phyloP scores from a whole-genome alignment of 2,797 vertebrate genomes.

The Nannoperca obscura region DNA sequence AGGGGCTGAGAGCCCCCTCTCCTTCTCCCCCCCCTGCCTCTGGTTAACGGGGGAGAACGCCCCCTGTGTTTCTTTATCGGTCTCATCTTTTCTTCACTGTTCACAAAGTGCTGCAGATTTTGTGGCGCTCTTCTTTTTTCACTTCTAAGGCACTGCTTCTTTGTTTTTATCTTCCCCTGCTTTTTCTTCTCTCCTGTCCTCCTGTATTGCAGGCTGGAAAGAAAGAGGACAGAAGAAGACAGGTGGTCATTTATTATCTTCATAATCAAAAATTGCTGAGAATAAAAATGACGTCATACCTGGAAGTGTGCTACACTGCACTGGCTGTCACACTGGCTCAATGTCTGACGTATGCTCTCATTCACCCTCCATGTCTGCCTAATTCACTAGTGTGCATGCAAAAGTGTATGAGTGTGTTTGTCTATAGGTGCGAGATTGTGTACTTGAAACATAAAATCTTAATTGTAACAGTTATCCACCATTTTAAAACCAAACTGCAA shows the following conservation, averaged over 20 bases:
- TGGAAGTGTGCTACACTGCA: slow-evolving; percentile 59
- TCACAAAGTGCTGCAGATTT: slow-evolving; percentile 70
- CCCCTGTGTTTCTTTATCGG: slow-evolving; percentile 88
- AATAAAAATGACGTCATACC: slow-evolving; percentile 67
- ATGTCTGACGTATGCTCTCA: slow-evolving; percentile 46
- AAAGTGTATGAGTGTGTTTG: slow-evolving; percentile 11
- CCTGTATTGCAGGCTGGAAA: slow-evolving; percentile 61
- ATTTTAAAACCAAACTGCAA: slow-evolving; percentile 23
- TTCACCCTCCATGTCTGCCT: slow-evolving; percentile 34
- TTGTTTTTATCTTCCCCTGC: slow-evolving; percentile 39
- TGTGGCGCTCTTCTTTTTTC: slow-evolving; percentile 46
- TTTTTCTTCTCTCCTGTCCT: slow-evolving; percentile 42
- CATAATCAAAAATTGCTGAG: slow-evolving; percentile 61
- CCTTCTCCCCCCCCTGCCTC: slow-evolving; percentile 87
- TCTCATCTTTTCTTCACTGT: slow-evolving; percentile 85
- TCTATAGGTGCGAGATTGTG: slow-evolving; percentile 5
- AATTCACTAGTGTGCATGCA: slow-evolving; percentile 34
- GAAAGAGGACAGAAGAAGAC: slow-evolving; percentile 63
- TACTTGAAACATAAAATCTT: slow-evolving; percentile 20
- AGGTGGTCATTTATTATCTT: slow-evolving; percentile 73
- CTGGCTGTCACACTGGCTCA: slow-evolving; percentile 46
- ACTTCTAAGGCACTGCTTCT: slow-evolving; percentile 76
- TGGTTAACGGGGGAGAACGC: slow-evolving; percentile 84
- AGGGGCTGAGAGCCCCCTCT: slow-evolving; percentile 75
- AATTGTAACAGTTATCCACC: slow-evolving; percentile 8